A percentile compares a stretch with the other conserved stretches of the same genome.
phyloP scores from a whole-genome alignment of 2,797 vertebrate genomes.

The Sebastes itinus region DNA sequence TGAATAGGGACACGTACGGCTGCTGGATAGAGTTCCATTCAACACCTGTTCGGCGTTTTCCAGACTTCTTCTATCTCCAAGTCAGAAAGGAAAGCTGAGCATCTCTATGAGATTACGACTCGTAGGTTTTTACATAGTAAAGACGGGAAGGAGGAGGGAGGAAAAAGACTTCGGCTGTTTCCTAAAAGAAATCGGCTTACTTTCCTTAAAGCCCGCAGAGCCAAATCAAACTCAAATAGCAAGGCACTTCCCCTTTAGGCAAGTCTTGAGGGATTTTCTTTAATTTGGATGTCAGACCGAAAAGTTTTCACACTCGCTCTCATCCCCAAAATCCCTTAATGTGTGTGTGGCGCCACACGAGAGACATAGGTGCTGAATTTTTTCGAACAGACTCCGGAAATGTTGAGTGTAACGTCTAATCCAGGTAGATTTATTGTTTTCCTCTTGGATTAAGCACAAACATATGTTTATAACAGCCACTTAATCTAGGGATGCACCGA shows the following conservation, averaged over 20 bases:
- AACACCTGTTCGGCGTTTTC: slow-evolving; percentile 70
- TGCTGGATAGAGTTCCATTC: slow-evolving; percentile 49
- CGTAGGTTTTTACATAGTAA: slow-evolving; percentile 61
- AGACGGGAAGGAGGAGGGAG: slow-evolving; percentile 23
- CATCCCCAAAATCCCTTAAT: slow-evolving; percentile 70
- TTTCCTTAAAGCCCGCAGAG: slow-evolving; percentile 74
- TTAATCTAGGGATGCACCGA: slow-evolving; percentile 24
- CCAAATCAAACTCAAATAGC: slow-evolving; percentile 79
- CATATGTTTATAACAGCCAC: slow-evolving; percentile 38
- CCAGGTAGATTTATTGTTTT: slow-evolving; percentile 57
- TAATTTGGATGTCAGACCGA: slow-evolving; percentile 76
- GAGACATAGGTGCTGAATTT: slow-evolving; percentile 51
- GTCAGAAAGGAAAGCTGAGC: slow-evolving; percentile 50
- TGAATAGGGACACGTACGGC: slow-evolving; percentile 32
- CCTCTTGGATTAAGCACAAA: slow-evolving; percentile 50
- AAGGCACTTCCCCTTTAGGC: slow-evolving; percentile 69
- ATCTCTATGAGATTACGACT: slow-evolving; percentile 66
- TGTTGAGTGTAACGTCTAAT: slow-evolving; percentile 54
- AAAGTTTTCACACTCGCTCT: slow-evolving; percentile 72
- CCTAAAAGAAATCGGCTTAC: slow-evolving; percentile 79
- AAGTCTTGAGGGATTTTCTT: slow-evolving; percentile 74
- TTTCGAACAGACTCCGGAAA: slow-evolving; percentile 24
- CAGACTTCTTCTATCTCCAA: slow-evolving; percentile 34
- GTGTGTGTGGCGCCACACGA: slow-evolving; percentile 58
- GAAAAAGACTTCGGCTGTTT: slow-evolving; percentile 60